These are phyloP conservation scores for Malacosoma neustria DNA, from an alignment of 2,888 invertebrate genomes.

Conservation along the genomic window DNA sequence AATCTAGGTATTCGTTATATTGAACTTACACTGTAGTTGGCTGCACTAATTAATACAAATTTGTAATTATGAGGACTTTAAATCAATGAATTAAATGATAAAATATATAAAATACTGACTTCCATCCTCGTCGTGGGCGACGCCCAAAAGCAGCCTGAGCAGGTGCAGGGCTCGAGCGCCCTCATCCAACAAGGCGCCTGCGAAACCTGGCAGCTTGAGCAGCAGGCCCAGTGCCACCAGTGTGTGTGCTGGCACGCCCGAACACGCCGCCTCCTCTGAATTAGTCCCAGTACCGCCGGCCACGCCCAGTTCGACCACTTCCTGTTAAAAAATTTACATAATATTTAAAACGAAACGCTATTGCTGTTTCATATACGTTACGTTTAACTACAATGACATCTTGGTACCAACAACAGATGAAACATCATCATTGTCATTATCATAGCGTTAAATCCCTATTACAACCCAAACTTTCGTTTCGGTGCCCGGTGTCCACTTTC, in stretches of 20 bases:
- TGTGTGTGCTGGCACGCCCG: constrained; percentile 89
- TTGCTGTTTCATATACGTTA: too few species aligned
- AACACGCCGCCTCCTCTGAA: constrained; percentile 44
- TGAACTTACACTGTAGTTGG: too few species aligned
- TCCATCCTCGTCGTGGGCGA: constrained; percentile 94
- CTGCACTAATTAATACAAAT: too few species aligned
- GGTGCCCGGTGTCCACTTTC: too few species aligned
- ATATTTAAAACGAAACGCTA: too few species aligned
- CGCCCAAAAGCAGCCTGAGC: constrained; percentile 89
- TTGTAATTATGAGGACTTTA: too few species aligned
- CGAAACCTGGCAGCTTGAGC: constrained; percentile 91
- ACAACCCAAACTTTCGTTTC: too few species aligned
- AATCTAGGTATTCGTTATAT: too few species aligned
- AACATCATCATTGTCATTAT: too few species aligned
- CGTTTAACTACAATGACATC: constrained; percentile 2
- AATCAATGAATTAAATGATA: too few species aligned
- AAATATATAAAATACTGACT: constrained; percentile 60
- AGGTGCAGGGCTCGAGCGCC: constrained; percentile 90
- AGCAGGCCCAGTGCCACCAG: constrained; percentile 93
- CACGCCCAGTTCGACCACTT: constrained; percentile 51
- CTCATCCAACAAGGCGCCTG: constrained; percentile 89
- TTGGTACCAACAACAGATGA: not conserved
- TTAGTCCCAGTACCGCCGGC: constrained; percentile 47
- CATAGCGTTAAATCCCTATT: too few species aligned
- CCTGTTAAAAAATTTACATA: constrained; percentile 26